Percentiles rank a stretch among this genome's conserved stretches.
Conservation (phyloP, 2,888 invertebrate genomes). For the Drosophila mayaguana region DNA sequence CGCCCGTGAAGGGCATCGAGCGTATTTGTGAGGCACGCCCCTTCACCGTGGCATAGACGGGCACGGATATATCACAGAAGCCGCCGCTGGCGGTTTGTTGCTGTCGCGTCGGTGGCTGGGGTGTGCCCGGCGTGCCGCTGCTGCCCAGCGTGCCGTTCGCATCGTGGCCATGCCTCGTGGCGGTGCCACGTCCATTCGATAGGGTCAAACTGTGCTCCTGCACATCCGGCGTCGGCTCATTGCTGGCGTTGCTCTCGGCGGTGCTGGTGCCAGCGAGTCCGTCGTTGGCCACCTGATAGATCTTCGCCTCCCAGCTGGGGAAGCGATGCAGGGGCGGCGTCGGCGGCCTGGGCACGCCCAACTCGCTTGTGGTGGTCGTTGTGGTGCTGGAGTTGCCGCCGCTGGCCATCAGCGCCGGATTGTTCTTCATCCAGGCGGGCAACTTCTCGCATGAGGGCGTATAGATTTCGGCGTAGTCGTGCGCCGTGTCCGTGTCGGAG, state of each 20-base stretch:
- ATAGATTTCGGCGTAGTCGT: constrained; percentile 97
- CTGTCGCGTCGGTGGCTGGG: constrained; percentile 83
- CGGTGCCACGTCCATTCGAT: constrained; percentile 62
- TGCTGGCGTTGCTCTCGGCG: constrained; percentile 59
- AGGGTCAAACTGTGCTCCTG: constrained; percentile 64
- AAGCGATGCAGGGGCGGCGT: constrained; percentile 96
- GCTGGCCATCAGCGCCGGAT: constrained; percentile 85
- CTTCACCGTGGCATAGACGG: constrained; percentile 98
- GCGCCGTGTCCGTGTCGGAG: constrained; percentile 88
- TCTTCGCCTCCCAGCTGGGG: constrained; percentile 98
- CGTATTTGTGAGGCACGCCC: constrained; percentile 98
- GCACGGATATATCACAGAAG: constrained; percentile 95
- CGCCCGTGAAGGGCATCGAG: constrained; percentile 97
- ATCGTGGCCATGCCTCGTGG: constrained; percentile 59
- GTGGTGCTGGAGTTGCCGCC: constrained; percentile 87
- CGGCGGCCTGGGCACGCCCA: constrained; percentile 88
- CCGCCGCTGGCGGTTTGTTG: constrained; percentile 88
- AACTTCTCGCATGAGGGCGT: constrained; percentile 93
- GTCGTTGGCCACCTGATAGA: constrained; percentile 93
- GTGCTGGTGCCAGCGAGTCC: constrained; percentile 84
- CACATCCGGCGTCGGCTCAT: constrained; percentile 57
- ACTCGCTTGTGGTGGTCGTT: constrained; percentile 83
- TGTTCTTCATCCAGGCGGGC: constrained; percentile 87
- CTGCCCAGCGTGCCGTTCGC: constrained; percentile 78
- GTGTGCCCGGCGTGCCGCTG: constrained; percentile 77